phyloP scores from a whole-genome alignment of 2,113 vertebrate genomes.

The Oenanthe melanoleuca region DNA sequence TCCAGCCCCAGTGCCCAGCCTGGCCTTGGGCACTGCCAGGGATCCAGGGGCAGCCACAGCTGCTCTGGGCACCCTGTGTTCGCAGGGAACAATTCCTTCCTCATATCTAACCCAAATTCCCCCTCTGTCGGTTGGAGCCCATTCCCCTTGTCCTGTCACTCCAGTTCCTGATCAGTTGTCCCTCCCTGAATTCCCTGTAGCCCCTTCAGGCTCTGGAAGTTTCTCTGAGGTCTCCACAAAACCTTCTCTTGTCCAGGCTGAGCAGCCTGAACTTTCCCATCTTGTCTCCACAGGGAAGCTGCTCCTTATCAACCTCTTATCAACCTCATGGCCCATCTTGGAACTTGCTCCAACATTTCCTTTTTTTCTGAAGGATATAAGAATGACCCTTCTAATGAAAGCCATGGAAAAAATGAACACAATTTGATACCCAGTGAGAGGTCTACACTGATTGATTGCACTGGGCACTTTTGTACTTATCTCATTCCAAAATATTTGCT shows the following conservation, averaged over 20 bases:
- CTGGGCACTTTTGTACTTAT: not conserved
- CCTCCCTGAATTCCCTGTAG: too few relatives aligned
- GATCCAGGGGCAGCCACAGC: not conserved
- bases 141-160: not conserved
- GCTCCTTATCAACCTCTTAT: not conserved
- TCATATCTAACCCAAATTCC: fast-evolving
- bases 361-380: not conserved
- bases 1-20: too few relatives aligned
- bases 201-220: not conserved
- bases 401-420: not conserved
- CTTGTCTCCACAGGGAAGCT: not conserved
- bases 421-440: not conserved
- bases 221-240: not conserved
- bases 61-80: not conserved
- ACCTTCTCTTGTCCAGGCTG: not conserved
- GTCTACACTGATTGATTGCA: not conserved
- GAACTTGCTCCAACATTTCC: not conserved
- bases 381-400: not conserved
- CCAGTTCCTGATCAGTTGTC: not conserved
- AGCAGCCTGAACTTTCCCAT: not conserved
- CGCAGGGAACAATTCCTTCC: fast-evolving
- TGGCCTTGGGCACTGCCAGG: not conserved
- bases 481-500: conserved; percentile 24
- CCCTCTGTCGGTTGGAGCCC: fast-evolving
- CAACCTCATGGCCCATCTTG: not conserved